phyloP scores from a whole-genome alignment of 2,797 vertebrate species.

The Pipistrellus kuhlii region DNA sequence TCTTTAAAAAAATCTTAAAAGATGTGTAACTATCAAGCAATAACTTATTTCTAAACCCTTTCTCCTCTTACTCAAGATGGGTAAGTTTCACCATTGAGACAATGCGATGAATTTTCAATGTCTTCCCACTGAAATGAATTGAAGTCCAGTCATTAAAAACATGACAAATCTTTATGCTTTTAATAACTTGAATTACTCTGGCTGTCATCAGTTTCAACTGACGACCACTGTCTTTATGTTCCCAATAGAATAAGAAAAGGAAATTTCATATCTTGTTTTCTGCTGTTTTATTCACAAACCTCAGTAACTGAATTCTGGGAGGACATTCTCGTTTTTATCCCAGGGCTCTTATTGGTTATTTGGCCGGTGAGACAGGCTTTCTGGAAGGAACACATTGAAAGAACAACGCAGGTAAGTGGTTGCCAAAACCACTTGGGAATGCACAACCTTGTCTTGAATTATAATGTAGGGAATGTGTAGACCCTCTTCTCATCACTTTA shows the following conservation, averaged over 20 bases:
- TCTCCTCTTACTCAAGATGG: not conserved
- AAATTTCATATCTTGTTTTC: conserved; percentile 66
- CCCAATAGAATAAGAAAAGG: conserved; percentile 64
- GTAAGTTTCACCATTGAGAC: conserved; percentile 8
- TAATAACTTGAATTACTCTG: conserved; percentile 62
- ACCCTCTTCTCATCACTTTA: not conserved
- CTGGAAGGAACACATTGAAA: conserved; percentile 63
- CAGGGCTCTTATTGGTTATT: conserved; percentile 69
- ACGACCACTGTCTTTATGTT: conserved; percentile 54
- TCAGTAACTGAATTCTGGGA: conserved; percentile 72
- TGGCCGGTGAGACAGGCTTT: conserved; percentile 47
- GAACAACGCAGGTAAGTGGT: conserved; percentile 61
- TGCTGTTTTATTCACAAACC: conserved; percentile 63
- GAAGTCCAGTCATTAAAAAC: conserved; percentile 51
- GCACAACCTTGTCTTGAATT: not conserved
- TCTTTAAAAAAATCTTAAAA: not conserved
- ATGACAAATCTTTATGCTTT: conserved; percentile 48
- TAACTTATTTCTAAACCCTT: not conserved
- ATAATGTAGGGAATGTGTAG: not conserved
- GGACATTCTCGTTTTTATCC: conserved; percentile 70
- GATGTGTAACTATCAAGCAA: not conserved
- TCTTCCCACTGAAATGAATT: conserved; percentile 60
- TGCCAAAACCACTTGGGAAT: conserved; percentile 58
- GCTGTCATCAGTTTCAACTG: conserved; percentile 73
- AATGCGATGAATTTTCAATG: conserved; percentile 48